Percentiles rank a stretch among this genome's conserved stretches.
These are phyloP conservation scores for Macrochelys suwanniensis DNA, from an alignment of 2,797 vertebrate species.

Conservation along the genomic window DNA sequence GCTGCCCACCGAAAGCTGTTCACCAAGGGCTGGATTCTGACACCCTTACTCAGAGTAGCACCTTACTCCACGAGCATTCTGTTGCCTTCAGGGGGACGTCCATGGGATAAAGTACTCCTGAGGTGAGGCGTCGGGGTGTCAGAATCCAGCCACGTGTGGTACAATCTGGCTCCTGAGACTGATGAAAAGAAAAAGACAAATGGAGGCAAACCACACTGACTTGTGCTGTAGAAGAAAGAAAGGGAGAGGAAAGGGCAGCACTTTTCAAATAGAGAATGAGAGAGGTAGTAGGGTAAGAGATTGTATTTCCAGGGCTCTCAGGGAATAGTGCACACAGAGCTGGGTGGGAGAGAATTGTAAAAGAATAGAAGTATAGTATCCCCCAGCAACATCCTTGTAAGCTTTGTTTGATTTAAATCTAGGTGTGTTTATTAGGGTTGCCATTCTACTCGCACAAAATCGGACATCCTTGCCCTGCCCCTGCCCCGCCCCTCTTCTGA, in stretches of 20 bases:
- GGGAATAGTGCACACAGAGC: accelerated
- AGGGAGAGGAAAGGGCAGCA: not conserved
- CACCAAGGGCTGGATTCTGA: not conserved
- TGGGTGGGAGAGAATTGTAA: not conserved
- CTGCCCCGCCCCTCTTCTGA: too few relatives aligned
- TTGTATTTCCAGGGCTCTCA: not conserved
- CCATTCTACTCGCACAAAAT: too few relatives aligned
- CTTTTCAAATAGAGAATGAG: not conserved
- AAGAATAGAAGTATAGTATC: not conserved
- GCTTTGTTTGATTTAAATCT: accelerated
- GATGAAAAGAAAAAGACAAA: not conserved
- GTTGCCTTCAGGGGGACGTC: not conserved
- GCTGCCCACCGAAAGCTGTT: not conserved
- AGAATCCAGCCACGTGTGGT: not conserved
- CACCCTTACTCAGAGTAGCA: too few relatives aligned
- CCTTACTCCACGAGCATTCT: not conserved
- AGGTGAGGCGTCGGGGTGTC: accelerated
- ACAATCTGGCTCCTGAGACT: accelerated
- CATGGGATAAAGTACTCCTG: accelerated
- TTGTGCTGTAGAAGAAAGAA: not conserved
- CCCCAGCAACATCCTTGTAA: not conserved
- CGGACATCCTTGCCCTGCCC: too few relatives aligned
- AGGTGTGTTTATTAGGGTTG: too few relatives aligned
- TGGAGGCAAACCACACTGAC: not conserved
- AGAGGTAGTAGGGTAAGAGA: not conserved